A percentile compares a stretch with the other conserved stretches of the same genome.
Conservation (phyloP, 1,140 invertebrate genomes). For the Zelostemma sp. region DNA sequence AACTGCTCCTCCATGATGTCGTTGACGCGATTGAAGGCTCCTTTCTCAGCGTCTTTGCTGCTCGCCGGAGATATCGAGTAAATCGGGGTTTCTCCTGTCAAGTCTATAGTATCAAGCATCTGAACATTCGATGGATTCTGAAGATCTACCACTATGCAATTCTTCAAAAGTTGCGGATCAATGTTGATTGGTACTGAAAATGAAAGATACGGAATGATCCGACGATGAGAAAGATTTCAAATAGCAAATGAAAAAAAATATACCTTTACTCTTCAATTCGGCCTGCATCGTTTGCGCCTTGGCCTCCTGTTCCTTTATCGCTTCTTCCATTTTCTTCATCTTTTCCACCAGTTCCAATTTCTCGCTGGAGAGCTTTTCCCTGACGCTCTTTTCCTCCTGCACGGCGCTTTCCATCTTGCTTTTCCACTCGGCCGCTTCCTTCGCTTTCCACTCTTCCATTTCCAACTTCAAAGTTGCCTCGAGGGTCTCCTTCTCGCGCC, state of each 20-base stretch:
- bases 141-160: conserved; percentile 47
- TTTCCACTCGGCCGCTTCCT: conserved; percentile 58
- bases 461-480: conserved; percentile 66
- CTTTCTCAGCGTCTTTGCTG: conserved; percentile 58
- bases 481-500: conserved; percentile 65
- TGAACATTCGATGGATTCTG: conserved; percentile 40
- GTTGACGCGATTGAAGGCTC: conserved; percentile 71
- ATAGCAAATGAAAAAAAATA: no score
- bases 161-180: conserved; percentile 17
- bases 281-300: conserved; percentile 49
- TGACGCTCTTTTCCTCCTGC: conserved; percentile 68
- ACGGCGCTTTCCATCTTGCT: conserved; percentile 61
- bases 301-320: conserved; percentile 65
- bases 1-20: conserved; percentile 82
- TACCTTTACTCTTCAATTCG: not conserved
- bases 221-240: no score
- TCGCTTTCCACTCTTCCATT: conserved; percentile 66
- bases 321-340: conserved; percentile 67
- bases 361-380: conserved; percentile 66
- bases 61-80: conserved; percentile 26
- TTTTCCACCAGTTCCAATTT: conserved; percentile 58
- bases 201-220: no score
- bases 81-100: conserved; percentile 46
- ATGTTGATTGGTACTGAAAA: conserved; percentile 14
- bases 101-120: conserved; percentile 68